A percentile compares a stretch with the other conserved stretches of the same genome.
Conservation (phyloP, 2,888 invertebrate genomes). For the Pediacus dermestoides region DNA sequence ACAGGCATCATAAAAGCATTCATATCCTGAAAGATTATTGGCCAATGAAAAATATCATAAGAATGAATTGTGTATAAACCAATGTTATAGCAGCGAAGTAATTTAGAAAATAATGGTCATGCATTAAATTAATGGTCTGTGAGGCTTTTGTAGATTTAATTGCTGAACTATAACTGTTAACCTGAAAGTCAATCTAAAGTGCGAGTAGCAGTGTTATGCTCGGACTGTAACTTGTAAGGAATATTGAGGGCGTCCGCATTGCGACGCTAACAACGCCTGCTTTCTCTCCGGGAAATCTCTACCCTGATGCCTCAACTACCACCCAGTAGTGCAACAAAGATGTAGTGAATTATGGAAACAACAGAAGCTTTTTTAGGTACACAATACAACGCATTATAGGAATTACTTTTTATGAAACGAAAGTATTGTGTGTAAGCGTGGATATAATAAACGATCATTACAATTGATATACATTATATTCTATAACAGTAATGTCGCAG, state of each 20-base stretch:
- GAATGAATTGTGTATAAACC: no score
- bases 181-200: conserved; percentile 6
- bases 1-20: no score
- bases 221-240: conserved; percentile 5
- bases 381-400: no score
- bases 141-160: conserved; percentile 1
- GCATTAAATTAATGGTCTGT: conserved; percentile 2
- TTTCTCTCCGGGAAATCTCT: background rate
- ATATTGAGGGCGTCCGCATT: conserved; percentile 5
- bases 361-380: conserved; percentile 3
- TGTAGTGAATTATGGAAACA: conserved; percentile 3
- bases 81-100: no score
- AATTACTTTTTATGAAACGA: no score
- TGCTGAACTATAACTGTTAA: conserved; percentile 5
- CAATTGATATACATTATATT: no score
- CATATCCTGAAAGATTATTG: no score
- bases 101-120: conserved; percentile 2
- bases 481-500: no score
- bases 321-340: background rate
- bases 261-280: conserved; percentile 3
- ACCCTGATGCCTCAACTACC: conserved; percentile 2
- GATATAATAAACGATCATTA: no score
- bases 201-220: conserved; percentile 4
- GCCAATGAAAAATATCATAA: no score
- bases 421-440: no score